A percentile compares a stretch with the other conserved stretches of the same genome.
These are phyloP conservation scores for Physella acuta DNA, from an alignment of 1,140 invertebrate genomes.

Conservation along the genomic window DNA sequence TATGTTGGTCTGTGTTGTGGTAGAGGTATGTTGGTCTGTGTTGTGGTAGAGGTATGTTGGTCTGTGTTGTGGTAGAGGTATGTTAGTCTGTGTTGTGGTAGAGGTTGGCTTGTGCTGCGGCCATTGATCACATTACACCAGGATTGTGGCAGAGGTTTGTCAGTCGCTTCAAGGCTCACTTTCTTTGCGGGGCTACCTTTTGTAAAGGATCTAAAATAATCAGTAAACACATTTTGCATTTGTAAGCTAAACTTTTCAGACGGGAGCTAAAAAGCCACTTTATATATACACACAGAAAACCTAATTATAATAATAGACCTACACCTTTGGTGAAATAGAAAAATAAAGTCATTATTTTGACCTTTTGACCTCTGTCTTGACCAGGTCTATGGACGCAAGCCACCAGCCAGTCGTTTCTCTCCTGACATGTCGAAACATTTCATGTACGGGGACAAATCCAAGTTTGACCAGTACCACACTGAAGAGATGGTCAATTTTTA, in stretches of 20 bases:
- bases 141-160: slow-evolving; percentile 45
- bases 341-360: neutral
- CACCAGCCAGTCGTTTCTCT: slow-evolving; percentile 43
- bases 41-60: no score
- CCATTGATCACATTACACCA: slow-evolving; percentile 40
- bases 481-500: no score
- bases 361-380: neutral
- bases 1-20: slow-evolving; percentile 55
- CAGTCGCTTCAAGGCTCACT: slow-evolving; percentile 54
- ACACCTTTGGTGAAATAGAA: neutral
- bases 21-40: no score
- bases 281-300: no score
- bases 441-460: slow-evolving; percentile 30
- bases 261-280: no score
- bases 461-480: slow-evolving; percentile 12
- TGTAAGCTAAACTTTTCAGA: no score
- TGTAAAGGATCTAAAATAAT: no score
- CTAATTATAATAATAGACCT: no score
- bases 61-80: no score
- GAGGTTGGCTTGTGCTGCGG: slow-evolving; percentile 58
- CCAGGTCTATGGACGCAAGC: slow-evolving; percentile 41
- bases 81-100: no score
- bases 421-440: slow-evolving; percentile 41
- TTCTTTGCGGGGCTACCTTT: slow-evolving; percentile 37
- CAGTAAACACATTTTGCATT: no score